These are phyloP conservation scores for Glaucopsyche alexis DNA, from an alignment of 2,888 invertebrate species.

Conservation along the genomic window DNA sequence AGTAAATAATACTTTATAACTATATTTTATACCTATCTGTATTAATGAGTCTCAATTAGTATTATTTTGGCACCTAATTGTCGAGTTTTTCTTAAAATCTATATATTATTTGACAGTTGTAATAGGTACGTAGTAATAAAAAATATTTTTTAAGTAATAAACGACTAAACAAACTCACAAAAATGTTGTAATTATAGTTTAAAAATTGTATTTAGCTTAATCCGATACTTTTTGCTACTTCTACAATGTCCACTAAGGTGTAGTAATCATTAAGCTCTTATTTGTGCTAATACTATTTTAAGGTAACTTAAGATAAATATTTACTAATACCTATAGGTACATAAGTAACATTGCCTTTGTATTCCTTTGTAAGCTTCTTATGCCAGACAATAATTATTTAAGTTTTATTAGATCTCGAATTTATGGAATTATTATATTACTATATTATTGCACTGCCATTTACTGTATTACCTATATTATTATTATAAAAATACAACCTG, in stretches of 20 bases:
- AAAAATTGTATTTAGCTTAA: background rate
- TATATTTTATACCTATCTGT: background rate
- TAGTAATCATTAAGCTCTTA: background rate
- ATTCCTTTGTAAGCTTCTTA: slow-evolving; percentile 22
- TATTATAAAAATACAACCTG: background rate
- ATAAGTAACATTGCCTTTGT: background rate
- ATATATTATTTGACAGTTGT: background rate
- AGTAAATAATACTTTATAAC: no score
- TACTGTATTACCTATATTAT: background rate
- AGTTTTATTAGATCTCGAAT: slow-evolving; percentile 33
- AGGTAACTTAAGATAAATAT: slow-evolving; percentile 7
- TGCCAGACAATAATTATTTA: slow-evolving; percentile 29
- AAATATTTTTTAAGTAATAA: no score
- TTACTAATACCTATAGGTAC: background rate
- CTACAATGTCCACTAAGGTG: background rate
- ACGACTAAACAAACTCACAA: no score
- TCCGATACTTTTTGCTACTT: background rate
- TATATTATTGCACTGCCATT: slow-evolving; percentile 28
- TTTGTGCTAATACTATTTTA: slow-evolving; percentile 13
- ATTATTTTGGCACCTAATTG: background rate
- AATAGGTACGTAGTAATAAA: background rate
- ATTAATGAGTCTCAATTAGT: slow-evolving; percentile 1
- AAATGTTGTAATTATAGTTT: background rate
- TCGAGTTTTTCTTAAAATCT: background rate
- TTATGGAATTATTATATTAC: slow-evolving; percentile 40